phyloP scores from a whole-genome alignment of 2,113 vertebrate species.

The Uropsilus gracilis region DNA sequence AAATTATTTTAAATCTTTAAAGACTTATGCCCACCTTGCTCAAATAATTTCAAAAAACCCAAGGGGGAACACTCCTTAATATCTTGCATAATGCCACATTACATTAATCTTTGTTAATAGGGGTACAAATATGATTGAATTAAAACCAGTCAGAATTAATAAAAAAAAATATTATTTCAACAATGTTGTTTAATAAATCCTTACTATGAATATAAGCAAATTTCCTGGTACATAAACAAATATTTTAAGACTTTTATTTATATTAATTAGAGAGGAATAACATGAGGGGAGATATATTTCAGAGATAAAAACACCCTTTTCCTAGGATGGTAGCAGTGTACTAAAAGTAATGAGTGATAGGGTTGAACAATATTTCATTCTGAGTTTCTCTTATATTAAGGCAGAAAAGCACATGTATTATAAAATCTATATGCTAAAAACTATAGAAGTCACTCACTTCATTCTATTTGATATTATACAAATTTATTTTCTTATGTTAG shows the following conservation, averaged over 20 bases:
- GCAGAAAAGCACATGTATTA: neutral
- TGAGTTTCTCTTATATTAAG: neutral
- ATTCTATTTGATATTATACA: neutral
- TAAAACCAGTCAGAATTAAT: neutral
- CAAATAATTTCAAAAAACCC: too few relatives aligned
- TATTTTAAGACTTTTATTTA: neutral
- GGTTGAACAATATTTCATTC: neutral
- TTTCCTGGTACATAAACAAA: neutral
- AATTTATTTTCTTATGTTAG: neutral
- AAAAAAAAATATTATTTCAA: neutral
- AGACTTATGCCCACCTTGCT: too few relatives aligned
- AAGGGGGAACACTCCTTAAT: too few relatives aligned
- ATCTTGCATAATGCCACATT: too few relatives aligned
- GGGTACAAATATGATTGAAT: neutral
- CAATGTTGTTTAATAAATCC: neutral
- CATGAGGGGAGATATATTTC: neutral
- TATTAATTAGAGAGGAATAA: neutral
- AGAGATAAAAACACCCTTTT: neutral
- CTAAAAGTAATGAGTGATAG: neutral
- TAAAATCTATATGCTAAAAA: neutral
- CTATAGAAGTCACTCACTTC: neutral
- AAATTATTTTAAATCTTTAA: too few relatives aligned
- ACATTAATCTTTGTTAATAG: neutral
- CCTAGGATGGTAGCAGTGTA: neutral
- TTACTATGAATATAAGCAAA: neutral